Percentiles rank a stretch among this genome's conserved stretches.
phyloP scores from a whole-genome alignment of 2,113 vertebrate species.

The Baryphthengus martii region DNA sequence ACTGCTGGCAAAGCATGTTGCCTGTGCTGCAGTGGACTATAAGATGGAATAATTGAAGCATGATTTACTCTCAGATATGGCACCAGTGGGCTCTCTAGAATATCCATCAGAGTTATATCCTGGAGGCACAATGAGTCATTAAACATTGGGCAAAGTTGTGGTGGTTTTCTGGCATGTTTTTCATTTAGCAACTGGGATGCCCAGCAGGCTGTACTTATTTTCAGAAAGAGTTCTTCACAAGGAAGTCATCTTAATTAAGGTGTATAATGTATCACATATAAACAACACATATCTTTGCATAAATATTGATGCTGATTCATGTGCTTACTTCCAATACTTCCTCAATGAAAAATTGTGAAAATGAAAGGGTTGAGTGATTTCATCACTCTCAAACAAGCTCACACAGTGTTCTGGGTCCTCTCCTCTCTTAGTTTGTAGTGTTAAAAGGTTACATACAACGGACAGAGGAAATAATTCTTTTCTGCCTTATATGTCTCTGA shows the following conservation, averaged over 20 bases:
- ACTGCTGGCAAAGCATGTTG: conserved; percentile 31
- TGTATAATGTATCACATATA: not conserved
- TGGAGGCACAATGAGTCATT: not conserved
- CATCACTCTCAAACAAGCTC: not conserved
- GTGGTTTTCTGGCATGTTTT: not conserved
- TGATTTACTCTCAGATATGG: not conserved
- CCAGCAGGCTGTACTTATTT: not conserved
- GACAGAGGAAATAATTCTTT: not conserved
- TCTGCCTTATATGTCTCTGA: not conserved
- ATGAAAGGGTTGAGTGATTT: not conserved
- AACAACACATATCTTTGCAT: not conserved
- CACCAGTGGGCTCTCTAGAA: not conserved
- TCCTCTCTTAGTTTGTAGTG: conserved; percentile 10
- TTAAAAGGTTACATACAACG: not conserved
- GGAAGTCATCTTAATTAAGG: not conserved
- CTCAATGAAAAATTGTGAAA: not conserved
- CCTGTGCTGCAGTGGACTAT: not conserved
- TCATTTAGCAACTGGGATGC: not conserved
- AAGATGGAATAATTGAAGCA: not conserved
- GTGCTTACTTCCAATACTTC: not conserved
- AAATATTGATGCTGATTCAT: not conserved
- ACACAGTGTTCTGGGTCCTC: not conserved
- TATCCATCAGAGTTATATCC: not conserved
- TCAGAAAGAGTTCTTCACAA: not conserved
- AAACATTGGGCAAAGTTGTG: not conserved